phyloP scores from a whole-genome alignment of 2,113 vertebrate genomes.

The Cercocebus atys region DNA sequence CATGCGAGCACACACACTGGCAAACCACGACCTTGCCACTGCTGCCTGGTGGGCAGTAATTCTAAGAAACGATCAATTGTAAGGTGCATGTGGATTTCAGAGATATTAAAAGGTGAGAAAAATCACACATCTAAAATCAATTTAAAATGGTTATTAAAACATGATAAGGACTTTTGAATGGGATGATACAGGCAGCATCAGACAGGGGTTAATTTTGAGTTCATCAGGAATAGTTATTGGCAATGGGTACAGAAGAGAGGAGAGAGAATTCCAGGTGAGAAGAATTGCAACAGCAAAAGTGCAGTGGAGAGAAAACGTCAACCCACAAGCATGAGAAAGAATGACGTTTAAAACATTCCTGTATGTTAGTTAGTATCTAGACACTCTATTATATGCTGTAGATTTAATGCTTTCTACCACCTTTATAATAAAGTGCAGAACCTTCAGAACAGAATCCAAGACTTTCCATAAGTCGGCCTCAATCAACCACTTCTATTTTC shows the following conservation, averaged over 20 bases:
- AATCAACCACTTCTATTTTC: not conserved
- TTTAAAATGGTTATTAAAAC: not conserved
- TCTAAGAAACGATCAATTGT: not conserved
- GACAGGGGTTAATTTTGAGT: not conserved
- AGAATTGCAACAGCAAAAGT: accelerated
- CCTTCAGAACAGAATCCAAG: not conserved
- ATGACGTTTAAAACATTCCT: not conserved
- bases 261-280: not conserved
- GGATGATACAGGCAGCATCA: not conserved
- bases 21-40: accelerated
- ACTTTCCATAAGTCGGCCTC: not conserved
- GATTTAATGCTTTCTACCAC: not conserved
- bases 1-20: accelerated
- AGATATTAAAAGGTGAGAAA: not conserved
- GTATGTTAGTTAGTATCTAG: not conserved
- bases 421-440: not conserved
- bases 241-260: not conserved
- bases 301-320: accelerated
- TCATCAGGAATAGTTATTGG: too few species aligned
- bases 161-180: not conserved
- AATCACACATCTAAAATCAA: not conserved
- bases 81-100: not conserved
- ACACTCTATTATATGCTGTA: not conserved
- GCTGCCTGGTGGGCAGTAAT: not conserved
- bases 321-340: not conserved